phyloP scores from a whole-genome alignment of 2,113 vertebrate genomes.

The Platichthys flesus region DNA sequence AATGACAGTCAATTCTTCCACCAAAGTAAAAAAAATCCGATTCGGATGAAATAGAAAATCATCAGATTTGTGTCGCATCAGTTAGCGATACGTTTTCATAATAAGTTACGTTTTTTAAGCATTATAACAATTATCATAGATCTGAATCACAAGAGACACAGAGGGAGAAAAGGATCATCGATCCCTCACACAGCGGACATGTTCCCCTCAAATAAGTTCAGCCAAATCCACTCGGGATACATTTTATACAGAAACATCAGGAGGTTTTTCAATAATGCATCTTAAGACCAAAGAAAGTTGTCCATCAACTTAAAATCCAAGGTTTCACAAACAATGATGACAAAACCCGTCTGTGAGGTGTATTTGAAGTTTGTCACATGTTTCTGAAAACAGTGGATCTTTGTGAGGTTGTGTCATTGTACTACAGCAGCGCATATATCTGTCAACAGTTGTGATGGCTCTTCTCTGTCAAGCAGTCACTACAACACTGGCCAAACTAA shows the following conservation, averaged over 20 bases:
- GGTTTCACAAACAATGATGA: not conserved
- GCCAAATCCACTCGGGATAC: too few species aligned
- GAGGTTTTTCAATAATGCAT: too few species aligned
- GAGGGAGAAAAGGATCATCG: too few species aligned
- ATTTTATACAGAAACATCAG: too few species aligned
- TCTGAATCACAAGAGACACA: not conserved
- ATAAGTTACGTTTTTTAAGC: not conserved
- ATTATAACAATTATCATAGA: not conserved
- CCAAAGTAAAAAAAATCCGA: too few species aligned
- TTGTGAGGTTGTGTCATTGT: constrained; percentile 19
- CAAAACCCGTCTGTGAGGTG: not conserved
- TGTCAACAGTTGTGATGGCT: constrained; percentile 10
- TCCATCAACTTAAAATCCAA: not conserved
- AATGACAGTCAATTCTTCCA: too few species aligned
- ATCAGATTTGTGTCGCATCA: too few species aligned
- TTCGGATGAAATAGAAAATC: too few species aligned
- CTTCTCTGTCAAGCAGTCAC: not conserved
- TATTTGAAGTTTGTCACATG: not conserved
- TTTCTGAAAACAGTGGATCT: constrained; percentile 17
- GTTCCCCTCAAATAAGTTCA: too few species aligned
- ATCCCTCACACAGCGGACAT: too few species aligned
- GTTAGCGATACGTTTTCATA: too few species aligned
- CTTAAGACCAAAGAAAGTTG: too few species aligned
- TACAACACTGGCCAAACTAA: constrained; percentile 27
- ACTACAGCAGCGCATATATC: constrained; percentile 29